phyloP scores from a whole-genome alignment of 2,113 vertebrate genomes.

The Tringa solitaria region DNA sequence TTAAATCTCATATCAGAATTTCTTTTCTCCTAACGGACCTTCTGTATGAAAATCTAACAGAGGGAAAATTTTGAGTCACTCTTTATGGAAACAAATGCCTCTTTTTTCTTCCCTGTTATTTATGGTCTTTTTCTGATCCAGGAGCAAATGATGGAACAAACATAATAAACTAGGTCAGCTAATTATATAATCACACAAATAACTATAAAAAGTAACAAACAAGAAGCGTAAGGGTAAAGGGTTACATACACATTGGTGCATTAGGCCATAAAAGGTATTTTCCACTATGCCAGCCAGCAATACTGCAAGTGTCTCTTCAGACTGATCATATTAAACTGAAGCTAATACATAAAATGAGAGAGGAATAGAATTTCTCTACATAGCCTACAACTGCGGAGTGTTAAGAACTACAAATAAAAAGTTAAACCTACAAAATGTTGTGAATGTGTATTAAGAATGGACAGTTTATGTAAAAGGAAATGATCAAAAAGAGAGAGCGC shows the following conservation, averaged over 20 bases:
- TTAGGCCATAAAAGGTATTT: slow-evolving; percentile 47
- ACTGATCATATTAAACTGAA: neutral
- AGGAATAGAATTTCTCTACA: neutral
- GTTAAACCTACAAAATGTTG: neutral
- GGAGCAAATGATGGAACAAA: slow-evolving; percentile 28
- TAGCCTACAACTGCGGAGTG: neutral
- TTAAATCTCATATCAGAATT: neutral
- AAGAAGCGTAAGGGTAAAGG: slow-evolving; percentile 22
- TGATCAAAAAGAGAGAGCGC: neutral
- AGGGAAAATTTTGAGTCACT: neutral
- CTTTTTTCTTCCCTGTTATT: neutral
- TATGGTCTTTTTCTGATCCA: slow-evolving; percentile 3
- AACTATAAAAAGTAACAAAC: slow-evolving; percentile 42
- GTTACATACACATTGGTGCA: neutral
- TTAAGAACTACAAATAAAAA: neutral
- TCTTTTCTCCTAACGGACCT: neutral
- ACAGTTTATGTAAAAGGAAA: neutral
- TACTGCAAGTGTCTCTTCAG: neutral
- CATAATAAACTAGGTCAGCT: slow-evolving; percentile 41
- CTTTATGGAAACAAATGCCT: neutral
- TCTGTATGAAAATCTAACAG: neutral
- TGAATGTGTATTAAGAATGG: neutral
- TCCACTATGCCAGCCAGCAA: neutral
- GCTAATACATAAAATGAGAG: neutral
- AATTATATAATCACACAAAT: slow-evolving; percentile 59